A percentile compares a stretch with the other conserved stretches of the same genome.
These are phyloP conservation scores for Opisthograptis luteolata DNA, from an alignment of 2,888 invertebrate species.

Conservation along the genomic window DNA sequence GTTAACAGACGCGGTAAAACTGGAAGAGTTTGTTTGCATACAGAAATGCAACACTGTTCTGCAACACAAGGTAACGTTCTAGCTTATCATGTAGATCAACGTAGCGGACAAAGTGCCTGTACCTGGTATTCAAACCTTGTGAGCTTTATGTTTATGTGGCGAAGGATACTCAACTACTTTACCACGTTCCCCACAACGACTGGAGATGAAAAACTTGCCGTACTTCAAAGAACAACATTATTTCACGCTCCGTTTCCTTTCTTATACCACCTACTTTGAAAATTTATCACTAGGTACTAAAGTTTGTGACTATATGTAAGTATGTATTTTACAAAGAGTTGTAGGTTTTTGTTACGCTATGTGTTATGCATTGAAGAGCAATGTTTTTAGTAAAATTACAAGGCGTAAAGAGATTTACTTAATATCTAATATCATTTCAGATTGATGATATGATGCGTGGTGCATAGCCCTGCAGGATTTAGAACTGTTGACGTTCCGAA, in stretches of 20 bases:
- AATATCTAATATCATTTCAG: too few species aligned
- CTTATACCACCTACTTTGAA: constrained; percentile 37
- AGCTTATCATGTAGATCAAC: not conserved
- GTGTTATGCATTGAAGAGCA: too few species aligned
- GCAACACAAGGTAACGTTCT: not conserved
- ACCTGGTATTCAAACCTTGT: constrained; percentile 39
- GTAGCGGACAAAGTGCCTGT: not conserved
- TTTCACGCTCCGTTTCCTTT: constrained; percentile 47
- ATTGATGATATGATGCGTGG: too few species aligned
- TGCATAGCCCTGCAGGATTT: too few species aligned
- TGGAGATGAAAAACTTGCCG: constrained; percentile 27
- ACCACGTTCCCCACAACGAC: constrained; percentile 23
- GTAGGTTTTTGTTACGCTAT: too few species aligned
- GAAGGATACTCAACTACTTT: constrained; percentile 35
- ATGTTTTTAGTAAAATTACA: too few species aligned
- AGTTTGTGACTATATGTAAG: not conserved
- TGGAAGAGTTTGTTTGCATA: too few species aligned
- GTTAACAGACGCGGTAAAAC: not conserved
- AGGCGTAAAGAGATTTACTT: too few species aligned
- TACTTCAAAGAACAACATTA: constrained; percentile 52
- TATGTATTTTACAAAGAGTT: not conserved
- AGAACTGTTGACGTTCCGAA: too few species aligned
- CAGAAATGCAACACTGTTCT: too few species aligned
- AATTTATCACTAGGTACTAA: constrained; percentile 33
- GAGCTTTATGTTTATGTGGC: constrained; percentile 50